phyloP scores from a whole-genome alignment of 2,113 vertebrate species.

The Percopsis transmontana region DNA sequence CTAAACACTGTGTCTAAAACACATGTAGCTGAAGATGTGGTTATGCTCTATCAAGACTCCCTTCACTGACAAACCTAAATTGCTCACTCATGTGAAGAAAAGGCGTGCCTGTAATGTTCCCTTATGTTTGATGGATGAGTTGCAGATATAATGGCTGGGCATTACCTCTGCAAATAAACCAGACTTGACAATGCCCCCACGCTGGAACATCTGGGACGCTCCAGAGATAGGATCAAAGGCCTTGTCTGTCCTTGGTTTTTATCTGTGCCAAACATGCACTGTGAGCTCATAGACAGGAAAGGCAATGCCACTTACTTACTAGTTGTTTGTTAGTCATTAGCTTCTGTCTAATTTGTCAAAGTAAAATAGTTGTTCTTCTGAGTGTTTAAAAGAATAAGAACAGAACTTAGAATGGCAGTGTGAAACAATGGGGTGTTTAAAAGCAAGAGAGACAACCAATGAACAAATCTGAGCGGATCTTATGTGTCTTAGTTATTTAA shows the following conservation, averaged over 20 bases:
- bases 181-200: conserved; percentile 63
- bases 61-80: conserved; percentile 53
- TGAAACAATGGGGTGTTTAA: conserved; percentile 9
- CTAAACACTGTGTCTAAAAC: conserved; percentile 29
- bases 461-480: conserved; percentile 51
- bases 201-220: conserved; percentile 69
- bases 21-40: conserved; percentile 36
- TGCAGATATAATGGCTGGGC: conserved; percentile 58
- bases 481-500: conserved; percentile 49
- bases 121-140: conserved; percentile 66
- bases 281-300: conserved; percentile 26
- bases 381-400: conserved; percentile 37
- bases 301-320: conserved; percentile 35
- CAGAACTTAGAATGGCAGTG: conserved; percentile 13
- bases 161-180: conserved; percentile 69
- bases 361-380: conserved; percentile 37
- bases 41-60: conserved; percentile 50
- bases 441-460: too few relatives aligned
- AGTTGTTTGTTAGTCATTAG: conserved; percentile 54
- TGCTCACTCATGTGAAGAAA: conserved; percentile 48
- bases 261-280: conserved; percentile 60
- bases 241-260: conserved; percentile 56
- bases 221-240: conserved; percentile 65
- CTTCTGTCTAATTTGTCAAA: conserved; percentile 33
- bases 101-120: conserved; percentile 38